These are phyloP conservation scores for Hanleya hanleyi DNA, from an alignment of 2,888 invertebrate species.

Conservation along the genomic window DNA sequence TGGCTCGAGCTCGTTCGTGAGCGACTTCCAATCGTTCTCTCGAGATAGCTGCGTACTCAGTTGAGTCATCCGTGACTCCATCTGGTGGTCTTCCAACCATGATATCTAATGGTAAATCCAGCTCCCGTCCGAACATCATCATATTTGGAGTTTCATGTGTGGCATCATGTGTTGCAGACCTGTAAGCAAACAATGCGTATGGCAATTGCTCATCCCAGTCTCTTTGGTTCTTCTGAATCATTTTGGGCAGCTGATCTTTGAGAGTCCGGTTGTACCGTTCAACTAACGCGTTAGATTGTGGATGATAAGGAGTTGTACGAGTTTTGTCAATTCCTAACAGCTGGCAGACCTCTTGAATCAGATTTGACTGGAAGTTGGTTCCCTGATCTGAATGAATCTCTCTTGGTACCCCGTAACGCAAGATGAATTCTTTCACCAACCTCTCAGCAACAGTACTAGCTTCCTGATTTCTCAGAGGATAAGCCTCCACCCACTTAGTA, in stretches of 20 bases:
- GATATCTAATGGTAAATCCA: constrained; percentile 22
- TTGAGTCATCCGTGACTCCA: not conserved
- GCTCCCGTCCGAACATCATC: constrained; percentile 17
- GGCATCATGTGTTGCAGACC: constrained; percentile 13
- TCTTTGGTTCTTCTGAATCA: constrained; percentile 20
- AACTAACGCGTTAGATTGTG: constrained; percentile 31
- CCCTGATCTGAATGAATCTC: constrained; percentile 33
- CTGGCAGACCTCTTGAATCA: constrained; percentile 20
- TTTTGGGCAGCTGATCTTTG: constrained; percentile 21
- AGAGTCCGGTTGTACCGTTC: constrained; percentile 31
- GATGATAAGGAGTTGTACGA: constrained; percentile 35
- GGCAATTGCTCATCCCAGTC: constrained; percentile 32
- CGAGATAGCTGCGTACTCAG: not conserved
- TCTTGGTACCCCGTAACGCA: constrained; percentile 27
- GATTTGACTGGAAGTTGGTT: constrained; percentile 23
- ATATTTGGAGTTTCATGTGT: constrained; percentile 17
- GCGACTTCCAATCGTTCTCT: not conserved
- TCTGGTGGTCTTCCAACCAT: constrained; percentile 4
- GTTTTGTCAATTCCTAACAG: constrained; percentile 28
- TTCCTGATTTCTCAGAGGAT: not conserved
- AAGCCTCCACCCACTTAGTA: not conserved
- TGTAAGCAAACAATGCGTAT: constrained; percentile 19
- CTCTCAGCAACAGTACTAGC: constrained; percentile 16
- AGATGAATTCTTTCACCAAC: constrained; percentile 24
- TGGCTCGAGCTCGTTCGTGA: not conserved